Evolutionary conservation across 2,113 vertebrate genomes (phyloP).

Genomic region (Callithrix jacchus): DNA sequence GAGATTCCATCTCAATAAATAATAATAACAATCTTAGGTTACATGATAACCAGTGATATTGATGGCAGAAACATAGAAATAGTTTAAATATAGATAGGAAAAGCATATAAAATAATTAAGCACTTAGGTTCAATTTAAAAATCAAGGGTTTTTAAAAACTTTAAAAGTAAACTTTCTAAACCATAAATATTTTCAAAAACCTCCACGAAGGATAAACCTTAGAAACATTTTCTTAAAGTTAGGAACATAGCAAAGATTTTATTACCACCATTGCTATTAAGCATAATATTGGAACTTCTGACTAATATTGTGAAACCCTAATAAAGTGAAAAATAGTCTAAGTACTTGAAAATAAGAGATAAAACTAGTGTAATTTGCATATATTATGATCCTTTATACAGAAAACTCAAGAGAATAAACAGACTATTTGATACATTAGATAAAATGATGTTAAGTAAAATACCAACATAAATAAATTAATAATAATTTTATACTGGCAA

Average conservation of each 20-base stretch:
- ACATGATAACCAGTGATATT: background rate
- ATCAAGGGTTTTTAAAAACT: background rate
- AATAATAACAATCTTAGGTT: too few relatives aligned
- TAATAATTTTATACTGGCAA: background rate
- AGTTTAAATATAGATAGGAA: background rate
- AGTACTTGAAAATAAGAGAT: background rate
- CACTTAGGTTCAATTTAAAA: background rate
- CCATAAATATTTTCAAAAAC: background rate
- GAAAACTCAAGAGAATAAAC: background rate
- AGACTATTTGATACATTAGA: background rate
- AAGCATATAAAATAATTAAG: background rate
- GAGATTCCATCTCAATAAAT: too few relatives aligned
- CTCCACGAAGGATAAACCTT: background rate
- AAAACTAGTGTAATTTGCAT: background rate
- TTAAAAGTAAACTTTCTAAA: background rate
- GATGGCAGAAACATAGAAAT: background rate
- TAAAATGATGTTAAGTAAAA: background rate
- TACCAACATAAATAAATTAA: background rate
- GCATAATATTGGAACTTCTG: background rate
- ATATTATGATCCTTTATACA: background rate
- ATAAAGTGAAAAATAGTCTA: background rate
- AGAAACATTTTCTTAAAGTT: background rate
- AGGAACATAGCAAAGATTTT: background rate
- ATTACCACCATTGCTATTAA: background rate
- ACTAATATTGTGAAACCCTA: background rate